Evolutionary conservation across 2,113 vertebrate species (phyloP).

Genomic region (Poicephalus meyeri): DNA sequence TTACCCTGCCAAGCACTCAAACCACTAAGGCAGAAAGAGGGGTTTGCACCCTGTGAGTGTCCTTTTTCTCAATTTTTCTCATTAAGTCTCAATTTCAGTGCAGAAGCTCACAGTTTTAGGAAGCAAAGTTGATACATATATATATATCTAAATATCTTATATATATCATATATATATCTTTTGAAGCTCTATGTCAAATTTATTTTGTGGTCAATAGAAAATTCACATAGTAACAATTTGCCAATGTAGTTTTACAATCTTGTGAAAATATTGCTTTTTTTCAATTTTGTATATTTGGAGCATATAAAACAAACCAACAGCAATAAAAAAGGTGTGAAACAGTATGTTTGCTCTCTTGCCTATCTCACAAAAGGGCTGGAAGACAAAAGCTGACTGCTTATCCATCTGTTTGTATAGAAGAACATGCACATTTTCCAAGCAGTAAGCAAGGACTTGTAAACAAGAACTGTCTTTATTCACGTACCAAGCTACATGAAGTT

Average conservation of each 20-base stretch:
- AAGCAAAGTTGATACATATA: neutral
- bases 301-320: neutral
- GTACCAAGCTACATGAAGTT: neutral
- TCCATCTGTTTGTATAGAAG: neutral
- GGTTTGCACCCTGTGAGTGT: neutral
- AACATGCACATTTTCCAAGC: neutral
- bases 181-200: neutral
- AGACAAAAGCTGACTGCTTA: neutral
- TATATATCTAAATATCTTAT: neutral
- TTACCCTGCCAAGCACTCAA: neutral
- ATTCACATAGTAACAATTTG: neutral
- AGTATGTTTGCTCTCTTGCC: neutral
- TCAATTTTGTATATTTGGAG: neutral
- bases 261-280: neutral
- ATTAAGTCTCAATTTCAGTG: neutral
- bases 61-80: neutral
- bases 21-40: neutral
- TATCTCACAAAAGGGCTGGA: neutral
- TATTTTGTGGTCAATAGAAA: neutral
- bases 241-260: neutral
- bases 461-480: neutral
- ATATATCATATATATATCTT: neutral
- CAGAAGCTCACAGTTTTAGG: neutral
- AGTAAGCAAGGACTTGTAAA: neutral
- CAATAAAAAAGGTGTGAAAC: neutral